Evolutionary conservation across 1,140 invertebrate genomes (phyloP), one percentile per base, ranked within the genome.

Genomic region (Bombus waltoni): DNA sequence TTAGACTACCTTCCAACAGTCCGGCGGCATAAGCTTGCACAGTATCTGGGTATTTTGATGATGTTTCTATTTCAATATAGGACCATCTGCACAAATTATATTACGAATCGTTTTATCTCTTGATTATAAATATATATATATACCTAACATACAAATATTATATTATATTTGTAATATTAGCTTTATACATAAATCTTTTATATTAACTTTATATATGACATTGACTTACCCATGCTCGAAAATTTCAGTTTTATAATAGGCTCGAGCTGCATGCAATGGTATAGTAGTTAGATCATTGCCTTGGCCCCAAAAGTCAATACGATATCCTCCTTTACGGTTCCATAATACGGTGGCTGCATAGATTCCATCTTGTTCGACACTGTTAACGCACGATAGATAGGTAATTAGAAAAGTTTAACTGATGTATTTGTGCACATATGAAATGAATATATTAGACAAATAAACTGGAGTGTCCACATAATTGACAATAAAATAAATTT

Each of bases 11-110:
- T 95, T 99, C 98, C 1, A 98, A 95, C n/a, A 98, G 96, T 15
- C 98, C 98, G n/a, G 98, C 98, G 3, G 97, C 97, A 93, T 97
- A 98, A 0, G 98, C 98, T 95, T 99, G 98, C 13, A 97, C 96
- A 87, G 96, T 96, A 93, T 98, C 97, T 8, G 97, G 96, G 93
- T 97, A 97, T 3, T 96, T 95, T 66, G 95, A 93, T 85, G 97
- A 96, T 11, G 97, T 97, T 94, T 98, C 97, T 75, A 98, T 96
- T 95, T 98, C 97, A 28, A 98, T 94, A 88, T 96, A 96, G 3
- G 97, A 97, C 97, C 98, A 98, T 47, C 97, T 97, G 88, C 6
- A 93, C 18, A 90, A 85, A 62, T 71, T 74, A n/a, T 38, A 59
- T 76, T 32, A 62, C 8, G 13, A 25, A 4, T 35, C 15, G n/a